Percentiles rank a stretch among this genome's conserved stretches.
phyloP scores from a whole-genome alignment of 30 jellyfish, hydroid and myxozoan species.

The Aurelia sp. region DNA sequence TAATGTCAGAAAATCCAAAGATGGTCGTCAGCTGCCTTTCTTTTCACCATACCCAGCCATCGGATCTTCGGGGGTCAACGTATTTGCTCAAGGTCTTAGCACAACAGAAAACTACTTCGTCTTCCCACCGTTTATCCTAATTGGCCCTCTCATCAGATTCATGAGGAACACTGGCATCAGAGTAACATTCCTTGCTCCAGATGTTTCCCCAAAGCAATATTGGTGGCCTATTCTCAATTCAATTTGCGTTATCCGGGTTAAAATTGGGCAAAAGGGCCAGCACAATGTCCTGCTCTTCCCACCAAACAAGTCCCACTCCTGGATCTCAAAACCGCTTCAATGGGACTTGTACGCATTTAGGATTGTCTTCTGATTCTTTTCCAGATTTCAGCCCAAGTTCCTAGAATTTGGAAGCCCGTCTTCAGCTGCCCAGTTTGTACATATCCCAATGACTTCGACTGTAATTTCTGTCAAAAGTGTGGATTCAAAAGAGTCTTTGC shows the following conservation, averaged over 20 bases:
- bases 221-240: constrained; percentile 8
- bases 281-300: too few relatives aligned
- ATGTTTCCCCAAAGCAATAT: background rate
- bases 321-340: background rate
- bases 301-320: too few relatives aligned
- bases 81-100: background rate
- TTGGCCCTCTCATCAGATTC: background rate
- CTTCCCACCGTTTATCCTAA: background rate
- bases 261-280: too few relatives aligned
- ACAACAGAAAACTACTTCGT: background rate
- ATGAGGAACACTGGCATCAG: background rate
- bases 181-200: background rate
- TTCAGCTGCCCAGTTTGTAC: too few relatives aligned
- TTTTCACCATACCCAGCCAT: background rate
- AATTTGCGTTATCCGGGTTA: background rate
- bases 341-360: constrained; percentile 2
- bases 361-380: background rate
- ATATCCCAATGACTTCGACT: too few relatives aligned
- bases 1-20: background rate
- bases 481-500: too few relatives aligned
- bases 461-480: too few relatives aligned
- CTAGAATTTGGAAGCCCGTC: background rate
- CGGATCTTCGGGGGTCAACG: background rate
- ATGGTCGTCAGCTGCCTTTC: background rate
- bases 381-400: background rate